Percentiles rank a stretch among this genome's conserved stretches.
These are phyloP conservation scores for Lepilemur ruficaudatus DNA, from an alignment of 2,797 vertebrate species.

Conservation along the genomic window DNA sequence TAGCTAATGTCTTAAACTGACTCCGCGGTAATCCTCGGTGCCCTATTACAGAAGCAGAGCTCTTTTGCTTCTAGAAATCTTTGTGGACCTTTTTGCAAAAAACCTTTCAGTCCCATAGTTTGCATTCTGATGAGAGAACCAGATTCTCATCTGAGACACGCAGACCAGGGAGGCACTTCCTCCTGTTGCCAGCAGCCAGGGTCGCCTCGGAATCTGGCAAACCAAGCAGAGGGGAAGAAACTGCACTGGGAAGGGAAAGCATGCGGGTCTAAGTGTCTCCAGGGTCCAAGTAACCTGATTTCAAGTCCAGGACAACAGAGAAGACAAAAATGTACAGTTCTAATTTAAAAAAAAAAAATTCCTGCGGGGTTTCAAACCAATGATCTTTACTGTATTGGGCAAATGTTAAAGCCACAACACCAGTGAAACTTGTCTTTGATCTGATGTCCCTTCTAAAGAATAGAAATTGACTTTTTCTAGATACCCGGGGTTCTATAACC, in stretches of 20 bases:
- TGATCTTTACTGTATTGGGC: background rate
- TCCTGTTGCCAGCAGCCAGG: background rate
- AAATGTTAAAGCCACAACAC: background rate
- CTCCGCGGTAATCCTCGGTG: rapidly evolving
- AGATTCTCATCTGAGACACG: background rate
- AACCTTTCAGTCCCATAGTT: too few species aligned
- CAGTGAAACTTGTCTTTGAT: background rate
- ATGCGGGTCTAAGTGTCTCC: background rate
- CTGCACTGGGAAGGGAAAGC: background rate
- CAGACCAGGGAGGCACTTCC: background rate
- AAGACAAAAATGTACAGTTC: background rate
- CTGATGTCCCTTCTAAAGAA: background rate
- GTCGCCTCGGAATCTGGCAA: background rate
- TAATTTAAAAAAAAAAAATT: background rate
- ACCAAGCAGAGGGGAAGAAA: background rate
- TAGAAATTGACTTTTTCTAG: too few species aligned
- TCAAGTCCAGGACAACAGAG: background rate
- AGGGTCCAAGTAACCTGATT: background rate
- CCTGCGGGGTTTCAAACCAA: background rate
- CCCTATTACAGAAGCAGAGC: background rate
- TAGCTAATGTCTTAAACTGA: background rate
- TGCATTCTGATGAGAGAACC: background rate
- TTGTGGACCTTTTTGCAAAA: background rate
- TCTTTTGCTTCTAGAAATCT: background rate
- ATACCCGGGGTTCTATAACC: background rate